Conservation (phyloP, 2,888 invertebrate genomes). For the Meghimatium bilineatum region DNA sequence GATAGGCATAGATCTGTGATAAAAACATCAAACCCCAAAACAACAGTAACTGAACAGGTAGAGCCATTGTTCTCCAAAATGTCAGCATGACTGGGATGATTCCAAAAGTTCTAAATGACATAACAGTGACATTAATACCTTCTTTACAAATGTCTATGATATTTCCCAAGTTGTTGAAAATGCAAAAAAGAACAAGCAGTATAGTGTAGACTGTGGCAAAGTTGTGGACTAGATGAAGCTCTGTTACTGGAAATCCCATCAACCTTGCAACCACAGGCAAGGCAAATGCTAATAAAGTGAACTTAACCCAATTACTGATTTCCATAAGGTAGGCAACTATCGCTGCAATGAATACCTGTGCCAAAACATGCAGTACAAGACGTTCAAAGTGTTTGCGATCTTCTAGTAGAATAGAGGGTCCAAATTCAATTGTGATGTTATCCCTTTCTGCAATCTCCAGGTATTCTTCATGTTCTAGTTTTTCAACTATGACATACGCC, state of each 20-base stretch:
- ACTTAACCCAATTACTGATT: conserved; percentile 73
- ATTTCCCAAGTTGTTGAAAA: conserved; percentile 76
- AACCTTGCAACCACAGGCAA: conserved; percentile 79
- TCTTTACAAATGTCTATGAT: conserved; percentile 74
- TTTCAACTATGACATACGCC: conserved; percentile 70
- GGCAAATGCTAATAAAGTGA: conserved; percentile 77
- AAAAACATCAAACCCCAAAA: conserved; percentile 79
- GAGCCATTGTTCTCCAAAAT: conserved; percentile 78
- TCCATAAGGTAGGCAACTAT: conserved; percentile 77
- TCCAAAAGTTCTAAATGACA: conserved; percentile 71
- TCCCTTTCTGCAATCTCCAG: conserved; percentile 49
- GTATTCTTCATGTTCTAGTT: conserved; percentile 73
- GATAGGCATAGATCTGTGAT: conserved; percentile 76
- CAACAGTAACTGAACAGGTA: conserved; percentile 79
- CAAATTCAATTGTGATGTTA: conserved; percentile 42
- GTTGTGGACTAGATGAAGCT: conserved; percentile 77
- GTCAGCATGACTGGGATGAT: conserved; percentile 73
- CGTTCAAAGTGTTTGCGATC: conserved; percentile 69
- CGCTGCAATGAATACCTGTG: conserved; percentile 75
- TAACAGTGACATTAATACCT: conserved; percentile 60
- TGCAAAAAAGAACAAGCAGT: conserved; percentile 76
- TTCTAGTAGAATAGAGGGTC: conserved; percentile 59
- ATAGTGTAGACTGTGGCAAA: conserved; percentile 77
- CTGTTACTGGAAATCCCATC: conserved; percentile 76
- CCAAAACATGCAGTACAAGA: conserved; percentile 72